These are phyloP conservation scores for Lophius americanus DNA, from an alignment of 2,797 vertebrate species.

Conservation along the genomic window DNA sequence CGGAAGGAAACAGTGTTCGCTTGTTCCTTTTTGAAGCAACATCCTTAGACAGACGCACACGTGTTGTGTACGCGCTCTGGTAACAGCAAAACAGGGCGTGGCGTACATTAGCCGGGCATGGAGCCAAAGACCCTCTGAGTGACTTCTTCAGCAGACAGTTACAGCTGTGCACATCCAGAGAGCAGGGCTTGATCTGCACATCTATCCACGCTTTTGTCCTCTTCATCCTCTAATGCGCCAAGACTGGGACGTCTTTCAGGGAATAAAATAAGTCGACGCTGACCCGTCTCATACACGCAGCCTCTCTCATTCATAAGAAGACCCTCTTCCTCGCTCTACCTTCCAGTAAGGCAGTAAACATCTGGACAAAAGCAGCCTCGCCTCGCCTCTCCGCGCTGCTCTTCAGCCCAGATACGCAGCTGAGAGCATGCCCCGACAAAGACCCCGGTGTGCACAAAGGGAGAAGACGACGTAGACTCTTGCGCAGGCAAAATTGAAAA, in stretches of 20 bases:
- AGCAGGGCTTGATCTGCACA: conserved; percentile 1
- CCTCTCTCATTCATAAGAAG: conserved; percentile 7
- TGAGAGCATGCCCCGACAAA: neutral
- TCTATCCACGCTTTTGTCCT: neutral
- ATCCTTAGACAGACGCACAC: conserved; percentile 16
- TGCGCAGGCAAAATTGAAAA: conserved; percentile 34
- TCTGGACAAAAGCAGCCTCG: conserved; percentile 9
- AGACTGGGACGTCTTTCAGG: conserved; percentile 6
- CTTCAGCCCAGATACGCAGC: conserved; percentile 53
- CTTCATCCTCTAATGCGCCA: conserved; percentile 2
- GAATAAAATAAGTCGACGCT: conserved; percentile 16
- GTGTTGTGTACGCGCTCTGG: conserved; percentile 15
- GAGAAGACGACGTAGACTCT: neutral
- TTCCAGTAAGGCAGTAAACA: conserved; percentile 21
- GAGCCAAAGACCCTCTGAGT: conserved; percentile 43
- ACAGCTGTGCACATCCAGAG: conserved; percentile 35
- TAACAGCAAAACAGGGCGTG: conserved; percentile 55
- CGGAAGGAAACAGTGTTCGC: conserved; percentile 25
- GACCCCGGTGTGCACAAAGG: neutral
- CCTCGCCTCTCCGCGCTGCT: conserved; percentile 18
- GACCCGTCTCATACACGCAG: conserved; percentile 19
- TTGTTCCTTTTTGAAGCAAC: conserved; percentile 29
- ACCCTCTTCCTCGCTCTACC: conserved; percentile 8
- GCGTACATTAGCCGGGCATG: conserved; percentile 43
- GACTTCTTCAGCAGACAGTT: conserved; percentile 32